Base-by-base conservation (phyloP, 1,140 invertebrate genomes). In the Sinonovacula constricta region DNA sequence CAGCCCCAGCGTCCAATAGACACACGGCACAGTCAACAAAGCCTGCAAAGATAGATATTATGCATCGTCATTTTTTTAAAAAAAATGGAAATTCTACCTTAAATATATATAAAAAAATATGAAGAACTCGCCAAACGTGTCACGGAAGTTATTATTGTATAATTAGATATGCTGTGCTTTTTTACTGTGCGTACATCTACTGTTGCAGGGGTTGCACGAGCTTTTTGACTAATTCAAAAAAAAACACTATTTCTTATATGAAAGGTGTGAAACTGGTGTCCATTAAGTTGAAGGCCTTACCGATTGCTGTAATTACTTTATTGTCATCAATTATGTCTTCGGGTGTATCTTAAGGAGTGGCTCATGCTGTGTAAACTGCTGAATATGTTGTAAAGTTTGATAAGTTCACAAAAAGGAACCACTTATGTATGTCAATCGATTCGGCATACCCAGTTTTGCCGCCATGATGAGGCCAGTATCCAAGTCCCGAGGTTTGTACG, bases 11-110 rank as follows among this genome's bases (percentile, higher is more conserved):
- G 15, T 83, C 79, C 3, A 88, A 71, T 12, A 88, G 78, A 59
- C 71, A 77, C 24, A 84, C 22, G 3, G 86, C 84, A 60, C 86
- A 84, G 14, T 88, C 84, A 28, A 68, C 45, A 69, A 83, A 77
- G 24, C 86, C 86, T 77, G 51, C 22, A 45, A 34, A 65, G 4
- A 39, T 33, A 62, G 2, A 70, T 59, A 22, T 4, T 15, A 31
- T 39, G 22, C 15, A 65, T 65, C 7, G 30, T 34, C 24, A 12
- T 39, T 65, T 30, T 60, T 24, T 3, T 28, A 14, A 18, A 7
- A 10, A 30, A 7, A 49, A 49, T 54, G n/a, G 4, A n/a, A 53
- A 18, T 30, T 3, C 18, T 4, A 53, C 3, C 4, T 5, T 49
- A 15, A 3, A 49, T 30, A 14, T 33, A 53, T 53, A 54, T 5